Conservation (phyloP, 2,113 vertebrate genomes). For the Butastur rufipennis region DNA sequence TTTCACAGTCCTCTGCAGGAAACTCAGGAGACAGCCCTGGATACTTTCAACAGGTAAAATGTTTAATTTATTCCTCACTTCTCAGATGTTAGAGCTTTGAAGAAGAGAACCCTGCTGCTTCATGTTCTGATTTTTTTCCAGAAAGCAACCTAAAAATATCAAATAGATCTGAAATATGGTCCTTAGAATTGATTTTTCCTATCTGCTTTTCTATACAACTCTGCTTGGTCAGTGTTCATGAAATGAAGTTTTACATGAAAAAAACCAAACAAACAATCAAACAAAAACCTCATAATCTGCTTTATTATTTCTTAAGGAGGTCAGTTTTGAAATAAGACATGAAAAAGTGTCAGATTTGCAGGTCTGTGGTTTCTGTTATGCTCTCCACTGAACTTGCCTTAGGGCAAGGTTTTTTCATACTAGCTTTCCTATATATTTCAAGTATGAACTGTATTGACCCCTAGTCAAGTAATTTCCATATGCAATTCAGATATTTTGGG, state of each 20-base stretch:
- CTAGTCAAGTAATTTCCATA: background rate
- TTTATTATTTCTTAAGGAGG: background rate
- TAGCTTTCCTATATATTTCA: background rate
- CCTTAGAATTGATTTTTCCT: background rate
- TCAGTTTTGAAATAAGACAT: background rate
- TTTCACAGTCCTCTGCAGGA: background rate
- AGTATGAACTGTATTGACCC: accelerated
- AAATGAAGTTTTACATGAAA: background rate
- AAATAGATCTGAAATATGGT: background rate
- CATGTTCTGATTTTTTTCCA: background rate
- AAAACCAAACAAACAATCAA: accelerated
- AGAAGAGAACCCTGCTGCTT: background rate
- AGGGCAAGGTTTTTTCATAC: background rate
- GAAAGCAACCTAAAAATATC: background rate
- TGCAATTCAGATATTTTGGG: background rate
- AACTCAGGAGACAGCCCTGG: background rate
- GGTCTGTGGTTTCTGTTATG: background rate
- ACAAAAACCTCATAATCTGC: background rate
- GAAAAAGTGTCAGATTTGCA: background rate
- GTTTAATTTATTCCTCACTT: background rate
- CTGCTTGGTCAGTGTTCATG: background rate
- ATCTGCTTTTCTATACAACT: background rate
- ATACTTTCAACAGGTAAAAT: background rate
- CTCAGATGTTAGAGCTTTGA: background rate
- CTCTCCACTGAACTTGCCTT: background rate